Conservation (phyloP, 2,113 vertebrate species). For the Diadophis punctatus region DNA sequence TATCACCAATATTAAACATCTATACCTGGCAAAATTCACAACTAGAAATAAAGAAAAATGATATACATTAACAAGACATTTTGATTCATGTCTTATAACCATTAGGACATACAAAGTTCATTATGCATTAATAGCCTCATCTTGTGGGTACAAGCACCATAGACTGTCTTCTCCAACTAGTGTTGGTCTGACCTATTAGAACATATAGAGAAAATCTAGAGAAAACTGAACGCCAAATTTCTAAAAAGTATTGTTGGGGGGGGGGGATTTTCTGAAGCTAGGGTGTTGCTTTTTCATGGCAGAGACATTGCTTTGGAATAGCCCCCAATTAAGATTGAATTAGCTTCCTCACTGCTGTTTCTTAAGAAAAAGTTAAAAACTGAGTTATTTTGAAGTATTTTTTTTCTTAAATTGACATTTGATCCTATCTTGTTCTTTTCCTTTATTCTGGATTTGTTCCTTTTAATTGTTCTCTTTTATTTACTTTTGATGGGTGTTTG, state of each 20-base stretch:
- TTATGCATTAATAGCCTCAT: slow-evolving; percentile 58
- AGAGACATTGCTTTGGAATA: not conserved
- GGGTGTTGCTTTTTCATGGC: not conserved
- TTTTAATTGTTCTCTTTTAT: not conserved
- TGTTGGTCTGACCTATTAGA: not conserved
- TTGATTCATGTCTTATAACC: slow-evolving; percentile 66
- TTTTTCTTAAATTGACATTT: not conserved
- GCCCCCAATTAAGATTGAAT: not conserved
- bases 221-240: not conserved
- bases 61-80: slow-evolving; percentile 61
- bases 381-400: not conserved
- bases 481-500: not conserved
- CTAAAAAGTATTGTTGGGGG: not conserved
- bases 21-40: slow-evolving; percentile 63
- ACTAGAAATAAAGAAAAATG: slow-evolving; percentile 66
- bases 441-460: not conserved
- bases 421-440: not conserved
- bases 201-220: not conserved
- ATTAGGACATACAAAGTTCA: slow-evolving; percentile 63
- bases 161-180: not conserved
- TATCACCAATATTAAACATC: slow-evolving; percentile 56
- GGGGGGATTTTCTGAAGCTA: not conserved
- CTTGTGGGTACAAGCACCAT: slow-evolving; percentile 25
- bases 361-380: not conserved
- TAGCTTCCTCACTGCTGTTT: not conserved